Evolutionary conservation across 2,888 invertebrate species (phyloP).

Genomic region (Pristionchus exspectatus): DNA sequence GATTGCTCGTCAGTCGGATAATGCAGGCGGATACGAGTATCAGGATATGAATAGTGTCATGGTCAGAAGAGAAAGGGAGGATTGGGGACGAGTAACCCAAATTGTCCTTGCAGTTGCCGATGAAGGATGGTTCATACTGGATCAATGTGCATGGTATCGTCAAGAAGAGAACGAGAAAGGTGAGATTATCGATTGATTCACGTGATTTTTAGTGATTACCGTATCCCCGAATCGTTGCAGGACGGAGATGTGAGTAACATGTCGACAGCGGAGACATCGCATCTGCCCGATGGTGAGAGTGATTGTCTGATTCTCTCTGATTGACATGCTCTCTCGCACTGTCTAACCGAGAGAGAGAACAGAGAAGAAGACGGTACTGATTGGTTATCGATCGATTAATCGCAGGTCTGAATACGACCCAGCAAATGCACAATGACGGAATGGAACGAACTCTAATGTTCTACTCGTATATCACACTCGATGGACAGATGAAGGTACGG

Average conservation of each 20-base stretch:
- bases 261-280: neutral
- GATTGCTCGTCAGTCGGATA: neutral
- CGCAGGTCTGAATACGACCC: slow-evolving; percentile 44
- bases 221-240: slow-evolving; percentile 34
- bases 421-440: slow-evolving; percentile 1
- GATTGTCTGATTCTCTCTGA: neutral
- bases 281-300: neutral
- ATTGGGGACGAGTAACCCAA: neutral
- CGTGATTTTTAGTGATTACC: neutral
- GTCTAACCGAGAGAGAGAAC: neutral
- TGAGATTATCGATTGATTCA: slow-evolving; percentile 15
- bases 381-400: neutral
- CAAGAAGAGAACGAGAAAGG: slow-evolving; percentile 40
- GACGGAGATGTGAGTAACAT: neutral
- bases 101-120: neutral
- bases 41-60: neutral
- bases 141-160: slow-evolving; percentile 4
- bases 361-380: neutral
- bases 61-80: neutral
- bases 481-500: slow-evolving; percentile 26
- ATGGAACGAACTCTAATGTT: slow-evolving; percentile 48
- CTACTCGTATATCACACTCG: slow-evolving; percentile 22
- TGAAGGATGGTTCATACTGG: slow-evolving; percentile 27
- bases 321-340: neutral
- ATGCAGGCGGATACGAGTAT: neutral